These are phyloP conservation scores for Corella eumyota DNA, from an alignment of 23 tunicate species.

Conservation along the genomic window DNA sequence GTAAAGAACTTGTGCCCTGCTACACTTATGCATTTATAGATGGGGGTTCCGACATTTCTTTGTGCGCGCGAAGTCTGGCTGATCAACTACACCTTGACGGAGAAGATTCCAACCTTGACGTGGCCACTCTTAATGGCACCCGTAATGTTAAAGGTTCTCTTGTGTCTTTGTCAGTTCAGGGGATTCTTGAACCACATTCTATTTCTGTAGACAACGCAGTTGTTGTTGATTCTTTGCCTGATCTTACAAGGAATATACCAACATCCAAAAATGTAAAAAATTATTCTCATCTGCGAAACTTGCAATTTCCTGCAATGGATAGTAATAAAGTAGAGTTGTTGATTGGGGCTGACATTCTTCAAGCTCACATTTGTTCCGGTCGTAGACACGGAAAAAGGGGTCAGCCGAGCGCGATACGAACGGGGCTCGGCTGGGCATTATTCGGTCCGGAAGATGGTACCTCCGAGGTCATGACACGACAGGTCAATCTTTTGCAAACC, in stretches of 20 bases:
- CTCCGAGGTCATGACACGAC: too few species aligned
- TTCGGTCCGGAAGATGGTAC: background rate
- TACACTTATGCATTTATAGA: too few species aligned
- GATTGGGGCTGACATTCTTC: too few species aligned
- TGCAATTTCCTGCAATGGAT: background rate
- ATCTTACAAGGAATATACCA: background rate
- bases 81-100: too few species aligned
- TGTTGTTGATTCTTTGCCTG: background rate
- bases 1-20: too few species aligned
- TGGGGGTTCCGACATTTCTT: too few species aligned
- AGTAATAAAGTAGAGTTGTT: background rate
- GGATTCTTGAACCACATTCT: background rate
- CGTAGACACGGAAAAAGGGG: too few species aligned
- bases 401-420: slow-evolving; percentile 8
- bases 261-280: background rate
- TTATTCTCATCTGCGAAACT: background rate
- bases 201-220: background rate
- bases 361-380: too few species aligned
- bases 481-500: too few species aligned
- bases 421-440: slow-evolving; percentile 11
- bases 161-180: background rate
- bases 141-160: background rate
- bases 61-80: too few species aligned
- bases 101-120: too few species aligned
- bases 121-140: background rate